Evolutionary conservation across 2,113 vertebrate species (phyloP), one percentile per base, ranked within the genome.

Genomic region (Etia nguti): DNA sequence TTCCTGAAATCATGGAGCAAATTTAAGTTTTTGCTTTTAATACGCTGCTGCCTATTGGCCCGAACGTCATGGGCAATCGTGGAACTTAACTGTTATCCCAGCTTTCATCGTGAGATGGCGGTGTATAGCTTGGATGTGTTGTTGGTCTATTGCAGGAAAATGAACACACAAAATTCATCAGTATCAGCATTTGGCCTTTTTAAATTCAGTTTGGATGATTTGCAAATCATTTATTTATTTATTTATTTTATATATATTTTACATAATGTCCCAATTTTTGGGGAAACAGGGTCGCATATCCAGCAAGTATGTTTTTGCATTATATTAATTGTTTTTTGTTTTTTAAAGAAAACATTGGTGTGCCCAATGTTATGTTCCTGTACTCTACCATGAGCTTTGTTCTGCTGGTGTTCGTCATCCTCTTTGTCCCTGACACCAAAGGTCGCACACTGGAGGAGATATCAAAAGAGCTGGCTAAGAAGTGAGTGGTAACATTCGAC

Each of bases 381-480:
- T 99, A 99, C 41, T 93, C 98, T 20, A 92, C 96, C 59, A 97
- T 98, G 97, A 98, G 98, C 90, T 96, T 98, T 7, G 94, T 96
- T 12, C 96, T 97, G 3, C 93, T 99, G 93, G 95, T 96, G 84
- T 99, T 99, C 86, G 96, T 99, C 88, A 92, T 97, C 91, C 84
- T 97, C 88, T 98, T 97, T 89, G 96, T 99, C 88, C 98, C 98
- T 2, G 97, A 99, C 94, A 99, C 98, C 1, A 98, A 98, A 90
- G 98, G 98, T 60, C 95, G 95, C 31, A 97, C 98, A 4, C 95
- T 99, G 94, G 98, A 99, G 93, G 97, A 99, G 93, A 99, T 99
- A 94, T 99, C 98, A 6, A 96, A 96, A 95, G 97, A 98, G 83
- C 95, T 99, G 46, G 97, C 97, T 22, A 97, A 97, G 95, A 96